Conservation (phyloP, 1,140 invertebrate species). For the Zaprionus davidi region DNA sequence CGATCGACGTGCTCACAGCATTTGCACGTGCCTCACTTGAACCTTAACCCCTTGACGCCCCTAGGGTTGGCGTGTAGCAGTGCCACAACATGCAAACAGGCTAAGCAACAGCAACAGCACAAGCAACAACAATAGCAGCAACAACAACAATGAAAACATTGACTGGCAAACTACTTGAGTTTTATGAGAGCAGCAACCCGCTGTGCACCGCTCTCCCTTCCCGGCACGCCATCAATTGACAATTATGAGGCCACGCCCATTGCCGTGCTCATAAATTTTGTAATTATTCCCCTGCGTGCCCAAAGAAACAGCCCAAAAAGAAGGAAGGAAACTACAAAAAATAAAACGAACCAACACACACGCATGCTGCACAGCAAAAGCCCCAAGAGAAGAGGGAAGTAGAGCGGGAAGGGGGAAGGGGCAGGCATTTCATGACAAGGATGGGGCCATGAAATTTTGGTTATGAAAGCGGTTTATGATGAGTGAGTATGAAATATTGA, state of each 20-base stretch:
- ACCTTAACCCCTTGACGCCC: slow-evolving; percentile 67
- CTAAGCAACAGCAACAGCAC: slow-evolving; percentile 44
- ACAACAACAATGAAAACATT: slow-evolving; percentile 48
- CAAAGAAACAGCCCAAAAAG: slow-evolving; percentile 51
- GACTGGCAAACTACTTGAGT: slow-evolving; percentile 72
- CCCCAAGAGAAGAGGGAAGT: not conserved
- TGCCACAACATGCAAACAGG: slow-evolving; percentile 49
- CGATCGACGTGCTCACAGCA: slow-evolving; percentile 16
- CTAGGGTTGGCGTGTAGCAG: slow-evolving; percentile 40
- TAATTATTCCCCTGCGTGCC: slow-evolving; percentile 79
- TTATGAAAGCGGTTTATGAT: not conserved
- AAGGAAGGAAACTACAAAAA: slow-evolving; percentile 40
- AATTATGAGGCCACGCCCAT: slow-evolving; percentile 80
- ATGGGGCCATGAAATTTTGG: slow-evolving; percentile 27
- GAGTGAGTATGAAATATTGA: slow-evolving; percentile 5
- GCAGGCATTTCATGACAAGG: not conserved
- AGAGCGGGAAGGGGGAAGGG: not conserved
- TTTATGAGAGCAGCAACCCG: slow-evolving; percentile 64
- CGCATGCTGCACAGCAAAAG: slow-evolving; percentile 42
- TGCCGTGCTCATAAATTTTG: slow-evolving; percentile 81
- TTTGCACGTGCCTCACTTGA: slow-evolving; percentile 60
- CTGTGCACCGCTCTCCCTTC: slow-evolving; percentile 19
- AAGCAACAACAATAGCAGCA: slow-evolving; percentile 57
- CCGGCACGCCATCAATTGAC: slow-evolving; percentile 58
- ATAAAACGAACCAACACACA: slow-evolving; percentile 49